phyloP scores from a whole-genome alignment of 2,797 vertebrate species.

The Nannoperca obscura region DNA sequence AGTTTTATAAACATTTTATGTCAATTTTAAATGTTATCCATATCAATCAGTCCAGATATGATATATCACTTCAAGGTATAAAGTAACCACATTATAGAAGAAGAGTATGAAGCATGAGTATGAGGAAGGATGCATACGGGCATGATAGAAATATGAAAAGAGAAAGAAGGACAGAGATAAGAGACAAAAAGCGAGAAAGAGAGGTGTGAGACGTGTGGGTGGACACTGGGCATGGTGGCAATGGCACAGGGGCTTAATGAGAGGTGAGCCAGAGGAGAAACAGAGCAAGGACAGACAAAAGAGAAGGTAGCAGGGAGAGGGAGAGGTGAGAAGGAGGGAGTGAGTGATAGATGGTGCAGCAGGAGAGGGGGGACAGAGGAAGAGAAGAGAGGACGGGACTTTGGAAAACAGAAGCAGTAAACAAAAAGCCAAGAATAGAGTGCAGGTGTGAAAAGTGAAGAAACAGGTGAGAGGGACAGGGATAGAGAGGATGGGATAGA shows the following conservation, averaged over 20 bases:
- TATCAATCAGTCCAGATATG: not conserved
- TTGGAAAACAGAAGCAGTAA: slow-evolving; percentile 78
- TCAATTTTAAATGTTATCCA: not conserved
- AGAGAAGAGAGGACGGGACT: slow-evolving; percentile 66
- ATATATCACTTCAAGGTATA: not conserved
- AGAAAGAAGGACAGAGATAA: slow-evolving; percentile 64
- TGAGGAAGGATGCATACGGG: slow-evolving; percentile 17
- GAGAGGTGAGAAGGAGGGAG: slow-evolving; percentile 80
- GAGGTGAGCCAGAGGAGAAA: slow-evolving; percentile 87
- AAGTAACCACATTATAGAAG: not conserved
- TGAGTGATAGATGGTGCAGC: slow-evolving; percentile 81
- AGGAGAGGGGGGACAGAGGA: slow-evolving; percentile 62
- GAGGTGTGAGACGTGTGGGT: slow-evolving; percentile 81
- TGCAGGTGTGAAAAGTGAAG: slow-evolving; percentile 75
- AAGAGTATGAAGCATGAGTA: not conserved
- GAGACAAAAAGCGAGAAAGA: slow-evolving; percentile 65
- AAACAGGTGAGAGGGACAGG: slow-evolving; percentile 68
- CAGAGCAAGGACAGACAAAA: slow-evolving; percentile 75
- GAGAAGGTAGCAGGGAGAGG: slow-evolving; percentile 67
- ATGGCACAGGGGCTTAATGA: slow-evolving; percentile 82
- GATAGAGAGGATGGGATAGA: slow-evolving; percentile 60
- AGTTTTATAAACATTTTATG: not conserved
- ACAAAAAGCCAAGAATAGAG: slow-evolving; percentile 83
- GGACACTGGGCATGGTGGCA: slow-evolving; percentile 80
- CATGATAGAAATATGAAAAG: slow-evolving; percentile 39